Base-by-base conservation (phyloP, 1,140 invertebrate genomes). In the Paralvinella palmiformis region DNA sequence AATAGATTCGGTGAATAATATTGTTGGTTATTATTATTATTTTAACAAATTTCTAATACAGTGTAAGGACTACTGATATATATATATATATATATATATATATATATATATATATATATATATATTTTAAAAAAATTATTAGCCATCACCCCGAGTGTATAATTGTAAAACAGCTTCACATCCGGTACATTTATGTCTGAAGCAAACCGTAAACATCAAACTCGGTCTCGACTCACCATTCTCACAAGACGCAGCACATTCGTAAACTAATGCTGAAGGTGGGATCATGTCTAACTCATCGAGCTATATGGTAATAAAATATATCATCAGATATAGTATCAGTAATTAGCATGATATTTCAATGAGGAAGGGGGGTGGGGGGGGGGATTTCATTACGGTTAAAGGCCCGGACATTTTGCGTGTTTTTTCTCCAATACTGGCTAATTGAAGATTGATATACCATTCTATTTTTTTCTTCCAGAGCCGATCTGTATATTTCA, bases 21-120 rank as follows among this genome's bases (percentile, higher is more conserved):
- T n/a, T n/a, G n/a, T n/a, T 41, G 37, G n/a, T 57, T 63, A 32
- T 62, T 65, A 52, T 70, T 64, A 62, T 64, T 70, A n/a, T 48
- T 62, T 58, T 65, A 41, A 41, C n/a, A n/a, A 41, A n/a, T 41
- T 41, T 41, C 37, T 41, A 13, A n/a, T n/a, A n/a, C n/a, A n/a
- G n/a, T n/a, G n/a, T n/a, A n/a, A n/a, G n/a, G n/a, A n/a, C n/a
- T n/a, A n/a, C n/a, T n/a, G n/a, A n/a, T n/a, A n/a, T n/a, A n/a
- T n/a, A n/a, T n/a, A n/a, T n/a, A n/a, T n/a, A n/a, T n/a, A n/a
- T n/a, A n/a, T n/a, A n/a, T n/a, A n/a, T n/a, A n/a, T n/a, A n/a
- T n/a, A n/a, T n/a, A n/a, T n/a, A n/a, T n/a, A n/a, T n/a, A n/a
- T n/a, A n/a, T n/a, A n/a, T n/a, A n/a, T n/a, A n/a, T n/a, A n/a